A percentile compares a stretch with the other conserved stretches of the same genome.
These are phyloP conservation scores for Cetoscarus ocellatus DNA, from an alignment of 2,797 vertebrate genomes.

Conservation along the genomic window DNA sequence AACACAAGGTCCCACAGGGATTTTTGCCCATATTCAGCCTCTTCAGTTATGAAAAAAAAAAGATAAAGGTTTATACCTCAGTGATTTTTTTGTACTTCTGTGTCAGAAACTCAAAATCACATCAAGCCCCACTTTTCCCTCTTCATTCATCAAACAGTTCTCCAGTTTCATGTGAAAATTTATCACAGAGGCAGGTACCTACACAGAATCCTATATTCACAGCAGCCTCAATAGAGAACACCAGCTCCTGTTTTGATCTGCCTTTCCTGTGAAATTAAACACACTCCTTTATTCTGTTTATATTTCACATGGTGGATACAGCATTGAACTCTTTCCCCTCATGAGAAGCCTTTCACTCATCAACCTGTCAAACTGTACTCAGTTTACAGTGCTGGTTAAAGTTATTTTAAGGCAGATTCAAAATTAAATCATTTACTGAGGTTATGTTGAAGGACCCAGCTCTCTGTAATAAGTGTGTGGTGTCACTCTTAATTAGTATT, in stretches of 20 bases:
- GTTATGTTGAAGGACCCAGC: background rate
- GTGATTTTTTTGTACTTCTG: constrained; percentile 4
- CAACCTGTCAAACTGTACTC: background rate
- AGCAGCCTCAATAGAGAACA: constrained; percentile 8
- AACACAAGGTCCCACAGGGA: background rate
- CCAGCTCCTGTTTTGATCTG: constrained; percentile 17
- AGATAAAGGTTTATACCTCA: background rate
- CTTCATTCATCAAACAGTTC: background rate
- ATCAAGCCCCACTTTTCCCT: background rate
- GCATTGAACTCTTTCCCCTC: background rate
- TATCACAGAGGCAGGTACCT: background rate
- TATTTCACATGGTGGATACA: background rate
- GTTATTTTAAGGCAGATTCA: background rate
- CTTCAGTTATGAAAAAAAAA: background rate
- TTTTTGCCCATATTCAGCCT: background rate
- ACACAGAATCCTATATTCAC: constrained; percentile 5
- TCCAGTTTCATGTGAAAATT: constrained; percentile 15
- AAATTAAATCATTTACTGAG: background rate
- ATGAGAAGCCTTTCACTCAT: background rate
- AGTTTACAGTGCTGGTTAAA: too few species aligned
- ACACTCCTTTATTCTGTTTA: constrained; percentile 11
- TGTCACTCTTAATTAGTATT: too few species aligned
- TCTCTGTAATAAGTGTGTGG: too few species aligned
- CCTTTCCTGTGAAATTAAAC: constrained; percentile 20
- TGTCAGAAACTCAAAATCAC: background rate